A percentile compares a stretch with the other conserved stretches of the same genome.
These are phyloP conservation scores for Hydriomena furcata DNA, from an alignment of 2,888 invertebrate species.

Conservation along the genomic window DNA sequence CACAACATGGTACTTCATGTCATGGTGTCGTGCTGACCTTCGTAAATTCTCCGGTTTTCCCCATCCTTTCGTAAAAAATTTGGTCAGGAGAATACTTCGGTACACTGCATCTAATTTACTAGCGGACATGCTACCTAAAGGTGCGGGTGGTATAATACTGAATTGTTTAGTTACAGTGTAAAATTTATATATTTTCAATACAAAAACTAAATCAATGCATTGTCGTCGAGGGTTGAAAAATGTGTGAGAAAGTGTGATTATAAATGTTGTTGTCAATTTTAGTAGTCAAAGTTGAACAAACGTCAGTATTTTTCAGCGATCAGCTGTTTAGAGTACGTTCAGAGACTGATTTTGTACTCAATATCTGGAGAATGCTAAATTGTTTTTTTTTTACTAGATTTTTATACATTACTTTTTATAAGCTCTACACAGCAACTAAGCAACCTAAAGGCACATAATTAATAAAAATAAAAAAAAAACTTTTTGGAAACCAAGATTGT, in stretches of 20 bases:
- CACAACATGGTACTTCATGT: too few relatives aligned
- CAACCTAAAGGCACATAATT: too few relatives aligned
- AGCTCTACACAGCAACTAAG: too few relatives aligned
- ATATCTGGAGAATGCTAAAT: too few relatives aligned
- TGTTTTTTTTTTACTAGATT: too few relatives aligned
- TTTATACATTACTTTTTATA: too few relatives aligned
- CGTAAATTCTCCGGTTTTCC: constrained; percentile 95
- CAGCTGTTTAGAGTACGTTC: constrained; percentile 35
- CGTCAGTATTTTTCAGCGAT: constrained; percentile 33
- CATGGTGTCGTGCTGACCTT: constrained; percentile 83
- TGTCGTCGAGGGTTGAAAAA: constrained; percentile 39
- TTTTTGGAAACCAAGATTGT: too few relatives aligned
- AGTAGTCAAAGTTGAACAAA: constrained; percentile 37
- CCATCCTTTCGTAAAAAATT: constrained; percentile 98
- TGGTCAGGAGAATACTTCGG: constrained; percentile 92
- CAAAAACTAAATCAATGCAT: constrained; percentile 49
- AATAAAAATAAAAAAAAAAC: too few relatives aligned
- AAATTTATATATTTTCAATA: constrained; percentile 31
- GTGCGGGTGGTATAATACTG: constrained; percentile 35
- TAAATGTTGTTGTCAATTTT: too few relatives aligned
- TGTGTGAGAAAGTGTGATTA: constrained; percentile 41
- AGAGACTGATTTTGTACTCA: too few relatives aligned
- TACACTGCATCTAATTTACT: constrained; percentile 91
- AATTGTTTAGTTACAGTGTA: constrained; percentile 36
- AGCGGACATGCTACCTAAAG: constrained; percentile 76